Conservation (phyloP, 2,797 vertebrate genomes). For the Hoplostethus mediterraneus region DNA sequence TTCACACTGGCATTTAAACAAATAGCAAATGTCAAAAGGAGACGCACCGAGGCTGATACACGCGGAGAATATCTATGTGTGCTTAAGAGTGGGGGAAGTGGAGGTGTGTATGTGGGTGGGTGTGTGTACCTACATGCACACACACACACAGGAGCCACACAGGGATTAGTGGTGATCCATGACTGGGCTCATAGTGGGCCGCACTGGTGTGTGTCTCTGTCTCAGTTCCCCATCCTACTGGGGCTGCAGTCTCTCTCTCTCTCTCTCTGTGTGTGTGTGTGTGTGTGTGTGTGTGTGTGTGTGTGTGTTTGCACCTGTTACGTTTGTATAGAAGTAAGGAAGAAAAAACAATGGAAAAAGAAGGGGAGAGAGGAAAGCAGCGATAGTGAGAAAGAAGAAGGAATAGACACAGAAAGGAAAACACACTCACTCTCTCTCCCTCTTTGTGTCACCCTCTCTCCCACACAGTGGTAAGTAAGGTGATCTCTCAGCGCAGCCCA, state of each 20-base stretch:
- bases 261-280: slow-evolving; percentile 33
- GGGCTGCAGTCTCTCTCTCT: slow-evolving; percentile 39
- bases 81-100: slow-evolving; percentile 23
- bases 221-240: slow-evolving; percentile 56
- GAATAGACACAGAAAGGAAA: slow-evolving; percentile 40
- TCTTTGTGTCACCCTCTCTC: slow-evolving; percentile 28
- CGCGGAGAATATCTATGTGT: slow-evolving; percentile 3
- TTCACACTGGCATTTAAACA: slow-evolving; percentile 69
- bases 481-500: slow-evolving; percentile 70
- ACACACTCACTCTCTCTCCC: slow-evolving; percentile 45
- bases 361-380: slow-evolving; percentile 31
- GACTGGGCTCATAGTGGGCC: slow-evolving; percentile 64
- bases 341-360: slow-evolving; percentile 32
- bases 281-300: slow-evolving; percentile 16
- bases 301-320: slow-evolving; percentile 16
- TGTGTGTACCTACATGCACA: neutral
- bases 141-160: slow-evolving; percentile 27
- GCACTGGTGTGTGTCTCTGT: slow-evolving; percentile 60
- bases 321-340: slow-evolving; percentile 22
- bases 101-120: slow-evolving; percentile 1
- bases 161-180: slow-evolving; percentile 65
- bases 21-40: slow-evolving; percentile 66
- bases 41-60: slow-evolving; percentile 36
- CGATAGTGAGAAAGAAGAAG: slow-evolving; percentile 23
- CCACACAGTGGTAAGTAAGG: slow-evolving; percentile 64